Base-by-base conservation (phyloP, 2,888 invertebrate species). In the Luffia ferchaultella region DNA sequence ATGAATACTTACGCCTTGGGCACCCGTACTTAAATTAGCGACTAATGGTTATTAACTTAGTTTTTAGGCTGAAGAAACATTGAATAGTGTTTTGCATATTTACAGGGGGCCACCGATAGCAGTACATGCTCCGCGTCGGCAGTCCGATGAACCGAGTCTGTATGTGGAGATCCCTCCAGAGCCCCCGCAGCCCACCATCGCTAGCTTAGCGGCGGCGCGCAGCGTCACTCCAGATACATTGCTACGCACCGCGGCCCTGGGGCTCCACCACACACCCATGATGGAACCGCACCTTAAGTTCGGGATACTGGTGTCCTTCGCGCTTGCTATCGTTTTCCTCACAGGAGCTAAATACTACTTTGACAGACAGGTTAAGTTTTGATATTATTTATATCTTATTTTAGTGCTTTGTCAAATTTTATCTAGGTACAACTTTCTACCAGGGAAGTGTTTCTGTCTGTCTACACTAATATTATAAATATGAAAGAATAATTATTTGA, bases 281-380 rank as follows among this genome's bases (percentile, higher is more conserved):
- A 77, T 87, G 66, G 86, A 86, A 12, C 84, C 87, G 16, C 88
- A 88, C 56, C 71, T 90, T 46, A 90, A 89, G 71, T 89, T 88
- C 63, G 89, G 89, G 50, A 88, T 92, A 76, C 89, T 91, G 76
- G 89, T 90, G 42, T 89, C 90, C 1, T 87, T 92, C 59, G 88
- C 89, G 15, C 68, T 92, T 45, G 88, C 89, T 1, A 88, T 90
- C 0, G 86, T 90, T 41, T 90, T 91, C 62, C 78, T 92, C 47
- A 90, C 88, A 0, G 89, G 89, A 20, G 89, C 89, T 18, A 92
- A 90, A 72, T 90, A 89, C 67, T 92, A 91, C 63, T 90, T 91
- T 54, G 89, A 90, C 63, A 83, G 87, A 60, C 88, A 89, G 76
- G 88, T 87, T n/a, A 30, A 30, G 30, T 30, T 30, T 7, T 30